These are phyloP conservation scores for Phainopepla nitens DNA, from an alignment of 2,113 vertebrate species.

Conservation along the genomic window DNA sequence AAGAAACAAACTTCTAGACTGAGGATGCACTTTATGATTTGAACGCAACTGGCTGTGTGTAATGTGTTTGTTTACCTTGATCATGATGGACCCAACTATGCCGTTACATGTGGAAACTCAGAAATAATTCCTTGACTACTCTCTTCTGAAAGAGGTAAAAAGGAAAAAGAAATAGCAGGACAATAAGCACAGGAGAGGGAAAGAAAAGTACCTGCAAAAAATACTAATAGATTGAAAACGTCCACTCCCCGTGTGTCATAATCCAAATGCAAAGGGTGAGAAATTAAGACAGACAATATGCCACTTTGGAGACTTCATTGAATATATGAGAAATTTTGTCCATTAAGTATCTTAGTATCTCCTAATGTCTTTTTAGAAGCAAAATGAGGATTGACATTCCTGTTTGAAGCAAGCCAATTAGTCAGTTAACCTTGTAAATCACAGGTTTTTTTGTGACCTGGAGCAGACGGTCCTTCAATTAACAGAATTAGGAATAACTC, in stretches of 20 bases:
- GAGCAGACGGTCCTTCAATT: slow-evolving; percentile 14
- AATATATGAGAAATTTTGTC: neutral
- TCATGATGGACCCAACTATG: neutral
- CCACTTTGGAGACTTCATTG: neutral
- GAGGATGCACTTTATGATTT: neutral
- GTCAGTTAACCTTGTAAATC: slow-evolving; percentile 25
- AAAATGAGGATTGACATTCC: slow-evolving; percentile 12
- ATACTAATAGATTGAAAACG: neutral
- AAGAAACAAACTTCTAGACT: neutral
- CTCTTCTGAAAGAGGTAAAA: neutral
- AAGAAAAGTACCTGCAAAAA: slow-evolving; percentile 7
- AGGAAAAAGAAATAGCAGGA: neutral
- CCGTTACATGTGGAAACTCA: neutral
- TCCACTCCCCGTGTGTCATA: neutral
- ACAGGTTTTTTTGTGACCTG: neutral
- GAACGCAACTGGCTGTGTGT: rapidly evolving
- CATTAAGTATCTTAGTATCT: neutral
- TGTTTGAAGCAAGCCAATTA: slow-evolving; percentile 2
- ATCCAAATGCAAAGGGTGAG: slow-evolving; percentile 19
- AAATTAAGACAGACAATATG: slow-evolving; percentile 11
- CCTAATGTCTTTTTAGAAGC: neutral
- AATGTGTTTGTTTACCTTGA: neutral
- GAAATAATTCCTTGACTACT: neutral
- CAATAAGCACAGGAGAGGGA: neutral
- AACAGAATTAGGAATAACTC: neutral